Evolutionary conservation across 2,797 vertebrate species (phyloP).

Genomic region (Smutsia temminckii): DNA sequence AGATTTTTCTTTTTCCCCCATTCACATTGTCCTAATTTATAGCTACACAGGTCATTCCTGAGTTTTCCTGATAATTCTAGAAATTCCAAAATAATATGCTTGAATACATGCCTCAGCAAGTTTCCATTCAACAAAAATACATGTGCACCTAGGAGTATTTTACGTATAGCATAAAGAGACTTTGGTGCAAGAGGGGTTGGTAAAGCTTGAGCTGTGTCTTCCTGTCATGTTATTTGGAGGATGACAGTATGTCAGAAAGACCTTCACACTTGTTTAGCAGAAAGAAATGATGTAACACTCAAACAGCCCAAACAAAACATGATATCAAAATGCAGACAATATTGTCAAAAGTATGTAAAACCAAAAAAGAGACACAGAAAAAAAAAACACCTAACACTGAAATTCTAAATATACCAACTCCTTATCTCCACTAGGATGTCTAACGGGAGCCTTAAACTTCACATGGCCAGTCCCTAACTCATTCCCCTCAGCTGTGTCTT

Average conservation of each 20-base stretch:
- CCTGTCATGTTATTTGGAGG: neutral
- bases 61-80: neutral
- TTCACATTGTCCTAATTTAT: neutral
- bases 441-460: neutral
- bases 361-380: neutral
- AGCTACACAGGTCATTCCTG: neutral
- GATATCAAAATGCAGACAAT: neutral
- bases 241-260: neutral
- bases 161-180: neutral
- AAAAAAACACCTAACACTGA: neutral
- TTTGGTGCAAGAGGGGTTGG: neutral
- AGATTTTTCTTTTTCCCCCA: neutral
- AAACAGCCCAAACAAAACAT: neutral
- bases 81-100: neutral
- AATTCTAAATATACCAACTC: neutral
- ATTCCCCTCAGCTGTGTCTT: neutral
- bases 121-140: constrained; percentile 1
- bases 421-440: neutral
- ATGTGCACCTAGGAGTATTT: neutral
- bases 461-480: neutral
- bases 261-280: neutral
- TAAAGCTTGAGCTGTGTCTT: neutral
- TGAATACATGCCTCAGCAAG: neutral
- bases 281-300: neutral
- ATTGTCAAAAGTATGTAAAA: neutral